phyloP scores from a whole-genome alignment of 1,140 invertebrate species.

The Temnothorax longispinosus region DNA sequence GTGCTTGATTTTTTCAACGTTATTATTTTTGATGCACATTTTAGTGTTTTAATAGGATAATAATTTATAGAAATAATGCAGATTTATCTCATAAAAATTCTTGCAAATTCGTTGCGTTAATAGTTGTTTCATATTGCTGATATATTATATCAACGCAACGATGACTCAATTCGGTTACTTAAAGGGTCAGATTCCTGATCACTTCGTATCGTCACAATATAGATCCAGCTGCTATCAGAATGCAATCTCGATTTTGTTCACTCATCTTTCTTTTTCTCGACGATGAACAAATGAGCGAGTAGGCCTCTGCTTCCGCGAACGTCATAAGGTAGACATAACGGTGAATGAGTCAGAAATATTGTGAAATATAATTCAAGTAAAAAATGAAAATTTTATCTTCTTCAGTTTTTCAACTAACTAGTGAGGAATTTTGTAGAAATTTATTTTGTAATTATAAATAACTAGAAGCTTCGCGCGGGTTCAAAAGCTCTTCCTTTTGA shows the following conservation, averaged over 20 bases:
- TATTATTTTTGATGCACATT: background rate
- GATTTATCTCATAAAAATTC: background rate
- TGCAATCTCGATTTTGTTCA: conserved; percentile 40
- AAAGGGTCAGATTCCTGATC: conserved; percentile 48
- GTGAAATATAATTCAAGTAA: background rate
- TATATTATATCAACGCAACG: conserved; percentile 9
- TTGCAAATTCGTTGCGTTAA: background rate
- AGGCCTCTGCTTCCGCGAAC: conserved; percentile 34
- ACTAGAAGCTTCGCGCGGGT: no score
- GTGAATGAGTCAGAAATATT: background rate
- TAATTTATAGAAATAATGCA: background rate
- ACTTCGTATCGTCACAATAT: conserved; percentile 24
- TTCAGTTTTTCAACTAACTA: background rate
- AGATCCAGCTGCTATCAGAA: conserved; percentile 45
- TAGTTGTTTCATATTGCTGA: background rate
- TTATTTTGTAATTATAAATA: background rate
- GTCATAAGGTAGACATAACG: background rate
- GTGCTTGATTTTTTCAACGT: background rate
- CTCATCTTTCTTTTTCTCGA: conserved; percentile 58
- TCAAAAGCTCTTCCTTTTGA: no score
- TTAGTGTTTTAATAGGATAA: background rate
- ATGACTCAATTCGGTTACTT: conserved; percentile 51
- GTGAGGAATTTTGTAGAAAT: background rate
- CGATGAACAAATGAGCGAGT: background rate
- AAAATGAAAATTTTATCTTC: background rate